Evolutionary conservation across 2,113 vertebrate genomes (phyloP).

Genomic region (Zootoca vivipara): DNA sequence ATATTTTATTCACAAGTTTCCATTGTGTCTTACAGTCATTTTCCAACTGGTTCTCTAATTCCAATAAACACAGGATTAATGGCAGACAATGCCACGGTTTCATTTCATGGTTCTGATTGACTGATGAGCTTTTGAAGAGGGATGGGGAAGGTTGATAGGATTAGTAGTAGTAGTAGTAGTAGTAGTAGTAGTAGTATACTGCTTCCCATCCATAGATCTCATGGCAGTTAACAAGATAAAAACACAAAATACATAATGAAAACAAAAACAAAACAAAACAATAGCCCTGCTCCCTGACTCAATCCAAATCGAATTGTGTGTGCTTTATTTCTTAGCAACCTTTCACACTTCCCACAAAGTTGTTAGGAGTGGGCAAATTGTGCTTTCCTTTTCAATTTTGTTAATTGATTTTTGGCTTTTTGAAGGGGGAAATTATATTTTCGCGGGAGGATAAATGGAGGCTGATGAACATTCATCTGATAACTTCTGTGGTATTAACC

Average conservation of each 20-base stretch:
- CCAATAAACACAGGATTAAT: neutral
- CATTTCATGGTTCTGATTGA: neutral
- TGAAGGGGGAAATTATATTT: neutral
- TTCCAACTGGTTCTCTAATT: neutral
- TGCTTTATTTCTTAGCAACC: neutral
- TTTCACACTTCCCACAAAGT: neutral
- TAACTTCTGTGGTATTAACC: neutral
- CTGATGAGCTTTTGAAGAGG: neutral
- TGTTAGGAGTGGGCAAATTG: neutral
- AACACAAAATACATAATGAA: too few relatives aligned
- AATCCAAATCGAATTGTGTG: neutral
- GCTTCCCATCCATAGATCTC: too few relatives aligned
- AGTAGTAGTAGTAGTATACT: too few relatives aligned
- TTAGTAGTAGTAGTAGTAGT: too few relatives aligned
- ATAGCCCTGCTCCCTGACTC: neutral
- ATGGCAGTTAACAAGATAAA: too few relatives aligned
- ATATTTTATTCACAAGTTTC: too few relatives aligned
- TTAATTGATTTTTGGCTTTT: slow-evolving; percentile 1
- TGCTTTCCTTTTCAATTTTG: neutral
- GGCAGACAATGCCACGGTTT: neutral
- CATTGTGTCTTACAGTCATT: neutral
- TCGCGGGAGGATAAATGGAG: neutral
- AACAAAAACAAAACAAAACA: too few relatives aligned
- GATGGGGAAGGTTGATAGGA: neutral
- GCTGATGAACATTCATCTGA: neutral